Percentiles rank a stretch among this genome's conserved stretches.
Conservation (phyloP, 2,797 vertebrate genomes). For the Chloroceryle amazona region DNA sequence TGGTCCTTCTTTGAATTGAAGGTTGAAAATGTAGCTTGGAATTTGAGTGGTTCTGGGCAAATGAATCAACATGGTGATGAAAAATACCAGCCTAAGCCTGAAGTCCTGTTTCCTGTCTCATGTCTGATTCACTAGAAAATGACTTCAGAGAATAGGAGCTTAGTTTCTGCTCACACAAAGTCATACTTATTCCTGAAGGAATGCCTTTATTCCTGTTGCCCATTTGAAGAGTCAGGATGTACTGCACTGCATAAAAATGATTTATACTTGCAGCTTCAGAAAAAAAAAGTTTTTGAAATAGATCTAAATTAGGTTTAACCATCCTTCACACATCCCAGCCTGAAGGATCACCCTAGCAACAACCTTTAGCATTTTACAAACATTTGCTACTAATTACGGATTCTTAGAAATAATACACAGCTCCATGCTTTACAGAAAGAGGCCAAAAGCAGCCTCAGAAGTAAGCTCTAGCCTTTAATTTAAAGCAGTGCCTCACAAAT, state of each 20-base stretch:
- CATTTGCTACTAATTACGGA: conserved; percentile 59
- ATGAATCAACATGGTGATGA: background rate
- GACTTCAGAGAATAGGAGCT: background rate
- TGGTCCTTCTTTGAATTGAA: background rate
- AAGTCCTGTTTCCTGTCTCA: background rate
- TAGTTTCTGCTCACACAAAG: background rate
- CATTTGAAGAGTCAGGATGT: background rate
- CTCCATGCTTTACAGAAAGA: background rate
- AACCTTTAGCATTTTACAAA: conserved; percentile 37
- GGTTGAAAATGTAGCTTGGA: background rate
- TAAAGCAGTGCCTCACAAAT: conserved; percentile 36
- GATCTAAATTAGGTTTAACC: conserved; percentile 32
- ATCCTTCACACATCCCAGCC: background rate
- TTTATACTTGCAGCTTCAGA: background rate
- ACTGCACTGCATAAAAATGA: background rate
- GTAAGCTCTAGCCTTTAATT: conserved; percentile 31
- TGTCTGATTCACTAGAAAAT: background rate
- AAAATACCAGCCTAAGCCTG: background rate
- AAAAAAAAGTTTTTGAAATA: conserved; percentile 26
- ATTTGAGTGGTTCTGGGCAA: background rate
- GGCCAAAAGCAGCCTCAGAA: conserved; percentile 23
- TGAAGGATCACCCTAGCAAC: conserved; percentile 44
- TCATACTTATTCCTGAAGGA: background rate
- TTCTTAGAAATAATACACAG: background rate
- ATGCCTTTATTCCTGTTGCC: background rate